Evolutionary conservation across 1,140 invertebrate species (phyloP), one percentile per base, ranked within the genome.

Genomic region (Drosophila watanabei): DNA sequence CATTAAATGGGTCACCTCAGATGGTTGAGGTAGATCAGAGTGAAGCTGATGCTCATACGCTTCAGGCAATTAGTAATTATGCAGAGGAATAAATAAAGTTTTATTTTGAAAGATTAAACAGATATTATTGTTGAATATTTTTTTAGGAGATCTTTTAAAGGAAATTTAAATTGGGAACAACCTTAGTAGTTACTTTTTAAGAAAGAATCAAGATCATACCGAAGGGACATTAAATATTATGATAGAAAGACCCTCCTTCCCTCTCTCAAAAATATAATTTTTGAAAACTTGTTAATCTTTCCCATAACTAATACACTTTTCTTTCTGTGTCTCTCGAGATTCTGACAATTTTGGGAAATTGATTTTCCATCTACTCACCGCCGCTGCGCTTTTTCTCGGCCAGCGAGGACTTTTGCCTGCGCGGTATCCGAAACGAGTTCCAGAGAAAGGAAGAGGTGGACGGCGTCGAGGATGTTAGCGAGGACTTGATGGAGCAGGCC

Each of bases 361-460:
- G 75, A 78, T 78, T 78, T 78, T 78, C 43, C 72, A 20, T 2
- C 60, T 54, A 71, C 68, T 51, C 73, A 60, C 41, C 54, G 20
- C 56, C 75, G 28, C 70, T 75, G 37, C 57, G 75, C 39, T 78
- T 78, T 33, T 79, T 78, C 32, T 79, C 75, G 33, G 61, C 57
- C 61, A 80, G 41, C 39, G 70, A 37, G 10, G 78, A 80, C 43
- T 89, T 89, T 43, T 89, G 86, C 54, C 84, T 91, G 72, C 91
- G 91, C 69, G 92, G 89, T 82, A 93, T 62, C 10, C 92, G 89
- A 80, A 93, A 93, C 18, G 92, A 93, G 45, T 88, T 93, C 92
- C 92, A 93, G 6, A 93, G 59, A 58, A 93, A 93, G 77, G 89
- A 93, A 73, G 89, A 71, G 54, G 72, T 78, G 68, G 79, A 43